Conservation (phyloP, 2,888 invertebrate genomes). For the Phanerotoma sp. region DNA sequence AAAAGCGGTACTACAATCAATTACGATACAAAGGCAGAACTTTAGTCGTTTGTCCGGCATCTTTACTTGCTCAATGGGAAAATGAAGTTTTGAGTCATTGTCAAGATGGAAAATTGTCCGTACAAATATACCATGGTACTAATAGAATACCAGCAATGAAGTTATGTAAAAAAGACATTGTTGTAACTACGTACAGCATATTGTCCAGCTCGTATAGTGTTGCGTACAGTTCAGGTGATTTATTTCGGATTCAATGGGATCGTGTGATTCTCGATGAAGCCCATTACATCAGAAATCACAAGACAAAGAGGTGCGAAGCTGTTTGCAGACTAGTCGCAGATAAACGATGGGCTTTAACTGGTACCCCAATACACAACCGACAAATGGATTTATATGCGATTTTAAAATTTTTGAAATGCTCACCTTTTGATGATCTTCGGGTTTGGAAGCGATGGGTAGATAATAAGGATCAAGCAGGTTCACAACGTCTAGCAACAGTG, state of each 20-base stretch:
- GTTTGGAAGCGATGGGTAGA: conserved; percentile 93
- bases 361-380: conserved; percentile 94
- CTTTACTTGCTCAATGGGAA: conserved; percentile 85
- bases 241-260: conserved; percentile 71
- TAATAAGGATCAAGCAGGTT: conserved; percentile 75
- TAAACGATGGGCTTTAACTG: conserved; percentile 83
- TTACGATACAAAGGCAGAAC: conserved; percentile 65
- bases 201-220: conserved; percentile 47
- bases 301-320: conserved; percentile 71
- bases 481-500: conserved; percentile 76
- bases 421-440: conserved; percentile 84
- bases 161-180: conserved; percentile 74
- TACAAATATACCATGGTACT: conserved; percentile 75
- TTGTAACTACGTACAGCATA: conserved; percentile 86
- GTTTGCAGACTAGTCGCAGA: conserved; percentile 65
- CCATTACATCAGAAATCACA: conserved; percentile 87
- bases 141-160: conserved; percentile 63
- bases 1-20: conserved; percentile 41
- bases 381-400: conserved; percentile 78
- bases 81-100: conserved; percentile 70
- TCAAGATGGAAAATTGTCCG: conserved; percentile 61
- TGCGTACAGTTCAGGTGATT: not conserved
- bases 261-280: conserved; percentile 92
- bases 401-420: conserved; percentile 78
- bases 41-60: conserved; percentile 84